Conservation (phyloP, 2,888 invertebrate species). For the Eudasyphora cyanicolor region DNA sequence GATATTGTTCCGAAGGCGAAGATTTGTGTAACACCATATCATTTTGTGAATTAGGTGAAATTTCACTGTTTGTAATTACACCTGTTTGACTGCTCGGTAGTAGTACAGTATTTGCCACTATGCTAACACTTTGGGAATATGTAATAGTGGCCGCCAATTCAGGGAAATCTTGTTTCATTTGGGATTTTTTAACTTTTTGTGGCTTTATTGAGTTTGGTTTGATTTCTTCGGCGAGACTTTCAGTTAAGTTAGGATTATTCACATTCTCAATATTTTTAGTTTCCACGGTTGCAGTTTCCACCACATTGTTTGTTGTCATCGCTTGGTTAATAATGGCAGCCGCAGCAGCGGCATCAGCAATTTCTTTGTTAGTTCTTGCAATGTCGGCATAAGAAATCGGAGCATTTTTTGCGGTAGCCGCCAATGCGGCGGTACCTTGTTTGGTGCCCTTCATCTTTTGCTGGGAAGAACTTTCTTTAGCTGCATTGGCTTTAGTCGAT, state of each 20-base stretch:
- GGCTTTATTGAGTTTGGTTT: conserved; percentile 56
- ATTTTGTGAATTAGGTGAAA: neutral
- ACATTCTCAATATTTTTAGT: conserved; percentile 41
- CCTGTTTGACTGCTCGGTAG: neutral
- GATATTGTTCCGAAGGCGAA: conserved; percentile 54
- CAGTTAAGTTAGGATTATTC: neutral
- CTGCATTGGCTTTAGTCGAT: conserved; percentile 71
- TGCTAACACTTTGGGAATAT: conserved; percentile 75
- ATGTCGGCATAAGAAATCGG: conserved; percentile 90
- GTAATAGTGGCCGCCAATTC: conserved; percentile 68
- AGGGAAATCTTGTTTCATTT: conserved; percentile 72
- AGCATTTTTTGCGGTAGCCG: conserved; percentile 64
- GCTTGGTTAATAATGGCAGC: conserved; percentile 60
- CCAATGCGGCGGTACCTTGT: conserved; percentile 34
- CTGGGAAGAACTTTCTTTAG: conserved; percentile 30
- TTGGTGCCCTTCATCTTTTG: conserved; percentile 41
- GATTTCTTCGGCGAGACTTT: neutral
- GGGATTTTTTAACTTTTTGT: conserved; percentile 65
- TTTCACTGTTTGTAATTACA: conserved; percentile 25
- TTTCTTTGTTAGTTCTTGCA: conserved; percentile 81
- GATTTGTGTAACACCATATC: conserved; percentile 45
- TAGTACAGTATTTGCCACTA: too few relatives aligned
- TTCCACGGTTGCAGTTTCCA: conserved; percentile 55
- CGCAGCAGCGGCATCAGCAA: conserved; percentile 62
- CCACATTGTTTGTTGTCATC: conserved; percentile 52